Base-by-base conservation (phyloP, 2,113 vertebrate species). In the Eptesicus fuscus region DNA sequence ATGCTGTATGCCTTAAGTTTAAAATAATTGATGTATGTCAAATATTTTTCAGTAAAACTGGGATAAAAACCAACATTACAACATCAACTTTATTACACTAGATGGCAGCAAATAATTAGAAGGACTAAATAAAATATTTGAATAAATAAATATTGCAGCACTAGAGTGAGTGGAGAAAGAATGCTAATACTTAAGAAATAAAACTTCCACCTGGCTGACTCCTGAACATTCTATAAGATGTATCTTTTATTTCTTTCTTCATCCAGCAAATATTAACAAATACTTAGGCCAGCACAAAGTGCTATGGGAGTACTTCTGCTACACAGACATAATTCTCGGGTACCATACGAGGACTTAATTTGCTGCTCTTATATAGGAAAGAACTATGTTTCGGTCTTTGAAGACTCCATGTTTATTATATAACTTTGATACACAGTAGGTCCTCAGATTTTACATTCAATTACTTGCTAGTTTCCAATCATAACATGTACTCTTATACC, bases 21-120 rank as follows among this genome's bases (percentile, higher is more conserved):
- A 78, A 3, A 56, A 59, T 32, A 47, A 5, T 10, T 9, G 22
- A 59, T 78, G 16, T 44, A 67, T 53, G 4, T 37, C 37, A 77
- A 69, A 37, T 78, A 78, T 56, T 78, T 78, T 78, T 69, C 22
- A 69, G 22, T 56, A 56, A 78, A 85, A 44, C 17, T 77, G 30
- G 37, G 13, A 40, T 13, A 53, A 84, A 25, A 32, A 51, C 1
- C 6, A 67, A 22, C 5, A 51, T 85, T 82, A 49, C 40, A 85
- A 47, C 30, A 83, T 82, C 95, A 92, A 47, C 59, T 85, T 82
- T 76, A 90, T 85, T 94, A 93, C 94, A 95, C 92, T 95, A 96
- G 92, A 79, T 96, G 96, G 97, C 95, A 97, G 94, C 90, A 98
- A 90, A 91, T 51, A 95, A 97, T 96, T 88, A 89, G 42, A 49